Evolutionary conservation across 2,797 vertebrate genomes (phyloP).

Genomic region (Scarus forsteni): DNA sequence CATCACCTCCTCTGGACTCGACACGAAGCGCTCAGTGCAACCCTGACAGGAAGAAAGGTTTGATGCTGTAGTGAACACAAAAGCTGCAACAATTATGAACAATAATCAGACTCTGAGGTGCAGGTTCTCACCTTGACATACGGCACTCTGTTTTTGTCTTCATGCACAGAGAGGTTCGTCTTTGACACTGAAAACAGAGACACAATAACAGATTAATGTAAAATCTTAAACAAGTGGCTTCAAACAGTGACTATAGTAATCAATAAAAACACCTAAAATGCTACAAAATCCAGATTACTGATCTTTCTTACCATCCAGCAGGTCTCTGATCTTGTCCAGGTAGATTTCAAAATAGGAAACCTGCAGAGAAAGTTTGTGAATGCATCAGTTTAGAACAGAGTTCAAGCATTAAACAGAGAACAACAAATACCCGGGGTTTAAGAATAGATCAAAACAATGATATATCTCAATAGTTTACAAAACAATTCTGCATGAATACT

Average conservation of each 20-base stretch:
- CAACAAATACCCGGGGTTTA: too few relatives aligned
- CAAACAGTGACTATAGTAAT: neutral
- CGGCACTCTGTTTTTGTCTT: constrained; percentile 95
- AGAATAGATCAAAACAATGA: too few relatives aligned
- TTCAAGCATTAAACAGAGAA: too few relatives aligned
- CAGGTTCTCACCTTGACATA: constrained; percentile 90
- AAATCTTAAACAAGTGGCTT: neutral
- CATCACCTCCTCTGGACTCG: constrained; percentile 94
- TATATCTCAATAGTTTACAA: too few relatives aligned
- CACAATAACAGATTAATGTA: neutral
- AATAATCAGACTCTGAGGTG: neutral
- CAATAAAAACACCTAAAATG: neutral
- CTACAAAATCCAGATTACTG: neutral
- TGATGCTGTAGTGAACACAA: neutral
- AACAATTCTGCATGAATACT: too few relatives aligned
- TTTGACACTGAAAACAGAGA: constrained; percentile 88
- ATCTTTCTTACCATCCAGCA: constrained; percentile 87
- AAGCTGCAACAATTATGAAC: neutral
- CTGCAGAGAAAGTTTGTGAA: constrained; percentile 69
- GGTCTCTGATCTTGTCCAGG: constrained; percentile 94
- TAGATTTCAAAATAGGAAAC: constrained; percentile 97
- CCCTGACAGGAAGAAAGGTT: constrained; percentile 67
- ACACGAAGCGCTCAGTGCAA: constrained; percentile 94
- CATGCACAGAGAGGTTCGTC: constrained; percentile 94
- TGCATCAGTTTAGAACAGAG: neutral